These are phyloP conservation scores for Aphelinus certus DNA, from an alignment of 1,140 invertebrate genomes.

Conservation along the genomic window DNA sequence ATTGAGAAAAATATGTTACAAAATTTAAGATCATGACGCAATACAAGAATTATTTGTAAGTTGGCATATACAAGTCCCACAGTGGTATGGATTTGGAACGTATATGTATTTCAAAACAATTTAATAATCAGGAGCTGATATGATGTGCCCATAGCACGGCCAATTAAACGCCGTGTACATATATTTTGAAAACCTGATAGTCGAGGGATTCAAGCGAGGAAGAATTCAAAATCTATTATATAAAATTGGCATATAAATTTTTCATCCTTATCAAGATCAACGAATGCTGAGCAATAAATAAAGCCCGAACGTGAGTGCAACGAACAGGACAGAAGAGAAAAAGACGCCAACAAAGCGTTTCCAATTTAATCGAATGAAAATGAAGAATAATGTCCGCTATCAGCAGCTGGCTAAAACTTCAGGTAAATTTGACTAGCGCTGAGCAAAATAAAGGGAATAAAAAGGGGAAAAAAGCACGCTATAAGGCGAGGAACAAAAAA, in stretches of 20 bases:
- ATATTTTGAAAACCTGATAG: too few relatives aligned
- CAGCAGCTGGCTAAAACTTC: conserved; percentile 22
- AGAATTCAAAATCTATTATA: too few relatives aligned
- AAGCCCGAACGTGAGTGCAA: neutral
- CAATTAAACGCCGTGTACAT: too few relatives aligned
- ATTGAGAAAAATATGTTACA: too few relatives aligned
- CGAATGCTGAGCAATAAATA: conserved; percentile 9
- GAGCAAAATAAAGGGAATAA: conserved; percentile 12
- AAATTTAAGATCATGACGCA: too few relatives aligned
- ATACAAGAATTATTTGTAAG: too few relatives aligned
- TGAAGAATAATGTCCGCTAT: neutral
- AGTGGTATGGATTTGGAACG: too few relatives aligned
- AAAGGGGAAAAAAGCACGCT: neutral
- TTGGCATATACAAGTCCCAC: too few relatives aligned
- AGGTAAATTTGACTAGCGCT: conserved; percentile 20
- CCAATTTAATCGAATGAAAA: conserved; percentile 28
- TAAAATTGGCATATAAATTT: neutral
- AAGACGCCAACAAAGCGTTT: conserved; percentile 30
- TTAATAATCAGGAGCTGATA: too few relatives aligned
- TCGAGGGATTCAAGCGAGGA: too few relatives aligned
- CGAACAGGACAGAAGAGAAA: neutral
- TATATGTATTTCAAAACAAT: too few relatives aligned
- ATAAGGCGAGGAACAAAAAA: neutral
- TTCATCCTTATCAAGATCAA: conserved; percentile 5
- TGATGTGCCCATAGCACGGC: too few relatives aligned